Percentiles rank a stretch among this genome's conserved stretches.
Conservation (phyloP, 1,140 invertebrate genomes). For the Heterodera schachtii region DNA sequence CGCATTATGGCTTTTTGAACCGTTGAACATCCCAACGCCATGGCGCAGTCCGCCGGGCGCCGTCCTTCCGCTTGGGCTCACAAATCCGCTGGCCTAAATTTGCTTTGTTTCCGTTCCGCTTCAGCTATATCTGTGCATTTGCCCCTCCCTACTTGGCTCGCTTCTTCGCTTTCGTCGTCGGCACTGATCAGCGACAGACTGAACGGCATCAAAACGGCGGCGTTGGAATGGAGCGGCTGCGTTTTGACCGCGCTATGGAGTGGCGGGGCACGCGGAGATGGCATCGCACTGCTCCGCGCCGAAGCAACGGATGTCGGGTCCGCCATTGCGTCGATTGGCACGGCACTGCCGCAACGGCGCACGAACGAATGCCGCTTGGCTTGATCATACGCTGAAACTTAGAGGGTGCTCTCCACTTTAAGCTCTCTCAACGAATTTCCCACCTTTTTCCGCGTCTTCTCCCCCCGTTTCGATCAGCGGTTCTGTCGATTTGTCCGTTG, state of each 20-base stretch:
- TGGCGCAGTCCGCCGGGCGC: conserved; percentile 7
- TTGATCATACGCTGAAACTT: not conserved
- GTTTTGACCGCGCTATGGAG: not conserved
- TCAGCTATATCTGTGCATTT: not conserved
- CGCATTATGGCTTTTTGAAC: not conserved
- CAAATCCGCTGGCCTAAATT: conserved; percentile 23
- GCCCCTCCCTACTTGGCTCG: not conserved
- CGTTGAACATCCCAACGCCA: conserved; percentile 34
- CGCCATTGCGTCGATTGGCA: not conserved
- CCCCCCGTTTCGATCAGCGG: conserved; percentile 4
- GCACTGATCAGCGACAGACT: conserved; percentile 7
- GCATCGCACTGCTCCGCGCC: not conserved
- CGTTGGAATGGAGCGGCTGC: not conserved
- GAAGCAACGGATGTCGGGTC: not conserved
- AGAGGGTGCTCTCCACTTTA: not conserved
- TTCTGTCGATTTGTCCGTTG: conserved; percentile 31
- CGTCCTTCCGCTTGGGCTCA: conserved; percentile 6
- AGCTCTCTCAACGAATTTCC: not conserved
- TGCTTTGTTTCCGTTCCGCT: not conserved
- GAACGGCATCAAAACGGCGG: not conserved
- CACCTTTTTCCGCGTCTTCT: conserved; percentile 1
- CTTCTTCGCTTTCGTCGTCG: conserved; percentile 14
- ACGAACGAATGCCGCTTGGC: not conserved
- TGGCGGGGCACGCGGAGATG: not conserved
- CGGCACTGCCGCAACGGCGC: conserved; percentile 7